Conservation (phyloP, 2,113 vertebrate genomes). For the Microcebus jonahi region DNA sequence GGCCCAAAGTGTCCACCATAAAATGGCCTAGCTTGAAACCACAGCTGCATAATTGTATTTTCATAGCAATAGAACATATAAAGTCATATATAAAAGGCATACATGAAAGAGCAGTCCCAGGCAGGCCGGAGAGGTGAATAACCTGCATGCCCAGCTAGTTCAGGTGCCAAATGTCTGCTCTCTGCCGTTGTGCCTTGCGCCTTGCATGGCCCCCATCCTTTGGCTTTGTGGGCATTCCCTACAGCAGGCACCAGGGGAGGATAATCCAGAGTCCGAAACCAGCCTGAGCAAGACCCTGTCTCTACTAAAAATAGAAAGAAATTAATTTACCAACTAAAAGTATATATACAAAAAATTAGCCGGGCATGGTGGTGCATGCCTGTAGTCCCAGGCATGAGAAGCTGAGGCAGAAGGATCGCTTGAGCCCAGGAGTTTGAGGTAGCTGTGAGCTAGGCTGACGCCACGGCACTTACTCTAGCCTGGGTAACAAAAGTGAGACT, state of each 20-base stretch:
- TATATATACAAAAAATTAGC: too few species aligned
- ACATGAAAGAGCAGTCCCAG: background rate
- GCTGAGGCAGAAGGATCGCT: too few species aligned
- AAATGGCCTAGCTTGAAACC: background rate
- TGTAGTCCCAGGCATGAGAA: fast-evolving
- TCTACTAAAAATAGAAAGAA: too few species aligned
- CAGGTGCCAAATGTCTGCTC: fast-evolving
- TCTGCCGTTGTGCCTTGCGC: fast-evolving
- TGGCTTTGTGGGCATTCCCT: background rate
- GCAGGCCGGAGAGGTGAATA: background rate
- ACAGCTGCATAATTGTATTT: background rate
- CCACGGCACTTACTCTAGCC: too few species aligned
- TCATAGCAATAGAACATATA: background rate
- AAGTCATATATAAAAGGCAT: background rate
- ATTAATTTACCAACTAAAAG: too few species aligned
- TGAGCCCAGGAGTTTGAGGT: too few species aligned
- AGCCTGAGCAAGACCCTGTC: too few species aligned
- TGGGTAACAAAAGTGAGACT: too few species aligned
- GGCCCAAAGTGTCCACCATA: background rate
- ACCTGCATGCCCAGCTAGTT: fast-evolving
- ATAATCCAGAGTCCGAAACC: too few species aligned
- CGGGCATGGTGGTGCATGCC: too few species aligned
- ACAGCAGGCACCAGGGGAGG: fast-evolving
- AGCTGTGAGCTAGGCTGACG: too few species aligned
- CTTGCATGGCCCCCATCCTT: fast-evolving